Evolutionary conservation across 2,113 vertebrate species (phyloP).

Genomic region (Columba janthina): DNA sequence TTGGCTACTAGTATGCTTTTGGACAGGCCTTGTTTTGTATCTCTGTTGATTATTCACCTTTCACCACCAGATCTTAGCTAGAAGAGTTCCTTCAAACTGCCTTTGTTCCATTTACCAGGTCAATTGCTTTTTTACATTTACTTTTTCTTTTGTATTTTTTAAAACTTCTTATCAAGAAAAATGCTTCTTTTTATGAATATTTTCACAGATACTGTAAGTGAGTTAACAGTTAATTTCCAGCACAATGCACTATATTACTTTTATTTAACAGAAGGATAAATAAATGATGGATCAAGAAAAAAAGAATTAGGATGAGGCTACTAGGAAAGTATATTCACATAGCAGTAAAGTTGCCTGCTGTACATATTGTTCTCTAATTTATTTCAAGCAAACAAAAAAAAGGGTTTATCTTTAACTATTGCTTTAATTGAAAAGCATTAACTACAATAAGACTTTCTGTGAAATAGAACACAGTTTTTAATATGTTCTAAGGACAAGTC

Average conservation of each 20-base stretch:
- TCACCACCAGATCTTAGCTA: neutral
- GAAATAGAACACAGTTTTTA: neutral
- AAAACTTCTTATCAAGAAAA: neutral
- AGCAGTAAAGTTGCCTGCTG: neutral
- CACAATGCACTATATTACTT: neutral
- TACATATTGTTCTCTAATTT: neutral
- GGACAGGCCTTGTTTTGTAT: neutral
- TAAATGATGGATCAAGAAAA: neutral
- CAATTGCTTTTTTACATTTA: neutral
- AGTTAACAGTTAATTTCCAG: neutral
- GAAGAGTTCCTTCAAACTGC: neutral
- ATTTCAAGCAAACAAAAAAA: neutral
- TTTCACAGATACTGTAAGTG: neutral
- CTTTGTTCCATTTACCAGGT: neutral
- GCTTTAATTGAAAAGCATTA: neutral
- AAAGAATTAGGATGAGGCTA: neutral
- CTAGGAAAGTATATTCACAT: neutral
- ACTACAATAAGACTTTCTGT: neutral
- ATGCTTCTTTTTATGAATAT: neutral
- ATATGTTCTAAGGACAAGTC: neutral
- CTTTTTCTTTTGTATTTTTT: neutral
- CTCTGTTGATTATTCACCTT: neutral
- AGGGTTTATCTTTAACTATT: neutral
- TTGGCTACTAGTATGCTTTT: neutral
- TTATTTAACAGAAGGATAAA: neutral